Percentiles rank a stretch among this genome's conserved stretches.
phyloP scores from a whole-genome alignment of 2,888 invertebrate genomes.

The Athalia rosae region DNA sequence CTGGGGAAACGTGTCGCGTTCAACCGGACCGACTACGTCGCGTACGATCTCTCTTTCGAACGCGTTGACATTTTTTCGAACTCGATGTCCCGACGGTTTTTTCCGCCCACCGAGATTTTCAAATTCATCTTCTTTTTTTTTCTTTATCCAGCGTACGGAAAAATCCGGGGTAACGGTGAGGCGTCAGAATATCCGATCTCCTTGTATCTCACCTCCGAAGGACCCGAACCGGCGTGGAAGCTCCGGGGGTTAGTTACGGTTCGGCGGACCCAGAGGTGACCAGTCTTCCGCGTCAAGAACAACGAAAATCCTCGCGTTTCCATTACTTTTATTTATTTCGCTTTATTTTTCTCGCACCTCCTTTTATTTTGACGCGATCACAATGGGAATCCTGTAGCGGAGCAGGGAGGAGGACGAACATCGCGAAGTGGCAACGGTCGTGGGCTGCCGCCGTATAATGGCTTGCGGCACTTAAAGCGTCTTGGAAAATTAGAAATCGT shows the following conservation, averaged over 20 bases:
- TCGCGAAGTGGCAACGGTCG: neutral
- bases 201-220: slow-evolving; percentile 1
- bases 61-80: too few relatives aligned
- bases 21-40: neutral
- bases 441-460: slow-evolving; percentile 5
- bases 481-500: slow-evolving; percentile 50
- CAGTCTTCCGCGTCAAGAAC: slow-evolving; percentile 32
- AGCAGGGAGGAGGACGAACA: too few relatives aligned
- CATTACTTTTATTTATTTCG: slow-evolving; percentile 18
- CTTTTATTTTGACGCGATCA: neutral
- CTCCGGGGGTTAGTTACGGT: slow-evolving; percentile 4
- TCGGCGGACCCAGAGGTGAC: slow-evolving; percentile 14
- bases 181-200: neutral
- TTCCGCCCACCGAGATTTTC: too few relatives aligned
- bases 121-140: too few relatives aligned
- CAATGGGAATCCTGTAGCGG: too few relatives aligned
- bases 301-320: slow-evolving; percentile 4
- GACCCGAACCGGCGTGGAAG: neutral
- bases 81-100: too few relatives aligned
- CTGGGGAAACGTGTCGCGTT: neutral
- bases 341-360: slow-evolving; percentile 8
- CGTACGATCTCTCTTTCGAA: neutral
- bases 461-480: slow-evolving; percentile 28
- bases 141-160: too few relatives aligned
- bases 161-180: neutral